These are phyloP conservation scores for Xenopus petersii DNA, from an alignment of 2,797 vertebrate genomes.

Conservation along the genomic window DNA sequence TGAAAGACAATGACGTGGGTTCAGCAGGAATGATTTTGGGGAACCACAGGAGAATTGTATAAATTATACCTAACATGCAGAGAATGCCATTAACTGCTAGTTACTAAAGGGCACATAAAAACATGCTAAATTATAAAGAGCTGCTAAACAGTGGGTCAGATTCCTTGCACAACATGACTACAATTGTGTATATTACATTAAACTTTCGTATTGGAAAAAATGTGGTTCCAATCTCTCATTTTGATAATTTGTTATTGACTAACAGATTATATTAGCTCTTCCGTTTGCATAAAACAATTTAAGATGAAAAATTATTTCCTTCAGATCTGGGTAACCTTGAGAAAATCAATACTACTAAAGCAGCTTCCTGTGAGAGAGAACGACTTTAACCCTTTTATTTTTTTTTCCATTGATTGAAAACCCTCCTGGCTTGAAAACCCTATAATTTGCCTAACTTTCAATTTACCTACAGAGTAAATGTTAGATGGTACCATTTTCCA, in stretches of 20 bases:
- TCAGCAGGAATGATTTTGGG: no score
- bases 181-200: conserved; percentile 26
- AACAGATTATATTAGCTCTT: conserved; percentile 35
- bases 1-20: no score
- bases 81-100: not conserved
- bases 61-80: not conserved
- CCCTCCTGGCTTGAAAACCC: no score
- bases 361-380: not conserved
- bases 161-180: not conserved
- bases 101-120: not conserved
- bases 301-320: not conserved
- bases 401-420: no score
- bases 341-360: conserved; percentile 26
- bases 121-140: not conserved
- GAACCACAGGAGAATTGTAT: no score
- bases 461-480: no score
- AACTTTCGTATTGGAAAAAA: conserved; percentile 30
- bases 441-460: no score
- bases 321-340: conserved; percentile 2
- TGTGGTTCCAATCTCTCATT: conserved; percentile 3
- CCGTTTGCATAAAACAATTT: conserved; percentile 35
- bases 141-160: not conserved
- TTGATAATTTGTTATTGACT: conserved; percentile 42
- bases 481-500: no score
- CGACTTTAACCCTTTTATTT: no score